phyloP scores from a whole-genome alignment of 1,140 invertebrate species.

The Augochlora pura region DNA sequence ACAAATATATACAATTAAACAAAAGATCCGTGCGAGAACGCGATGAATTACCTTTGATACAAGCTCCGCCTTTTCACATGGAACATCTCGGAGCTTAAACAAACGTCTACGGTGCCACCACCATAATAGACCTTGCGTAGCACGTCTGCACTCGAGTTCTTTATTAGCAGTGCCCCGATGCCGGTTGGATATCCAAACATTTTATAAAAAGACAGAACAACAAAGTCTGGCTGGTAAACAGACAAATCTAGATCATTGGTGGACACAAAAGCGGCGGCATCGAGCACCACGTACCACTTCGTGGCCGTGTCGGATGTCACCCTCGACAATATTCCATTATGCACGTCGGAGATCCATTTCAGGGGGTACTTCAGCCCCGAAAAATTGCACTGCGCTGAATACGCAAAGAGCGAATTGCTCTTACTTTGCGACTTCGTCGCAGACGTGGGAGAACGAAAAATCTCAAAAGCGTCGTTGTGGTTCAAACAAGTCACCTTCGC shows the following conservation, averaged over 20 bases:
- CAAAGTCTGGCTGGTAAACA: constrained; percentile 90
- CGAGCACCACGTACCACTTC: constrained; percentile 90
- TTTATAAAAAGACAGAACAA: constrained; percentile 97
- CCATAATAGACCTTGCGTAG: constrained; percentile 92
- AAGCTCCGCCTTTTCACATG: constrained; percentile 85
- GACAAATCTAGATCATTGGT: constrained; percentile 90
- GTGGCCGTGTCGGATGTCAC: constrained; percentile 67
- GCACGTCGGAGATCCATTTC: constrained; percentile 85
- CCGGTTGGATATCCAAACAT: constrained; percentile 98
- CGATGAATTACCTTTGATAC: constrained; percentile 84
- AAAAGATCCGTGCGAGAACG: neutral
- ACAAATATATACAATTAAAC: constrained; percentile 65
- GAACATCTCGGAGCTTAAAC: constrained; percentile 85
- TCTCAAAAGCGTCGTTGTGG: constrained; percentile 79
- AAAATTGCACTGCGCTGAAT: constrained; percentile 97
- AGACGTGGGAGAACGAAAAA: constrained; percentile 64
- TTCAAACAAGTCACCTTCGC: constrained; percentile 80
- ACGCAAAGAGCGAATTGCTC: constrained; percentile 88
- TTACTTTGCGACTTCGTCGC: constrained; percentile 54
- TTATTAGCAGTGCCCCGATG: constrained; percentile 92
- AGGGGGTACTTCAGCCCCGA: constrained; percentile 94
- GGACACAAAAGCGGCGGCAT: constrained; percentile 92
- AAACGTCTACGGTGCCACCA: constrained; percentile 93
- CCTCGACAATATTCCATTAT: constrained; percentile 82
- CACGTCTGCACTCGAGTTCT: constrained; percentile 83